Base-by-base conservation (phyloP, 2,113 vertebrate species). In the Ifrita kowaldi region DNA sequence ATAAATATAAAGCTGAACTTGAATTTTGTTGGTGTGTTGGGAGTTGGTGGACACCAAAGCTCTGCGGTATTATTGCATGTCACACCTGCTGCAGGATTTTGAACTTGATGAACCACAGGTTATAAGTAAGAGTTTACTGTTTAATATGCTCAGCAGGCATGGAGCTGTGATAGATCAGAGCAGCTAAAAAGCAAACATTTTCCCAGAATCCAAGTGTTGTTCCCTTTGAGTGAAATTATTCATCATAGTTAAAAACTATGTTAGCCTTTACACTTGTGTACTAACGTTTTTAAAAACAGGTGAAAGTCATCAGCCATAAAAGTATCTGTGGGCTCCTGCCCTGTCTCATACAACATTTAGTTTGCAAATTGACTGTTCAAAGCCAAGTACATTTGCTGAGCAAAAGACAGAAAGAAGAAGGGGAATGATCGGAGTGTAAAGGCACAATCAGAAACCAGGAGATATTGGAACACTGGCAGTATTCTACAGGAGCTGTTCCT, bases 51-150 rank as follows among this genome's bases (percentile, higher is more conserved):
- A 30, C 50, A 69, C n/a, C 52, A 69, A 83, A 79, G 53, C 13
- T 44, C 33, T 65, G 75, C 39, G 46, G 26, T 20, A 22, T 5
- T 16, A 17, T 3, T 35, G 6, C 1, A 17, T 0, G 1, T 24
- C 71, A 32, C 28, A 37, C 9, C 37, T 49, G 33, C 44, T 64
- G 68, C 8, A 84, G 63, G 63, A 55, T 57, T 89, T 68, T 11
- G 60, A 68, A 18, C 69, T 33, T 20, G 9, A 37, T 59, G 37
- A 69, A 47, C 30, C 42, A 60, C 39, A 67, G n/a, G 17, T 44
- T 47, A 15, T 3, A 76, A 41, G 1, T 10, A 46, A 56, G 8
- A 22, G 15, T 81, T 86, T 78, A 13, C 7, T 7, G 21, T 59
- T 65, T 56, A 26, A 10, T 60, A 32, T 19, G 46, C 6, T 53